Evolutionary conservation across 1,140 invertebrate genomes (phyloP).

Genomic region (Listronotus oregonensis): DNA sequence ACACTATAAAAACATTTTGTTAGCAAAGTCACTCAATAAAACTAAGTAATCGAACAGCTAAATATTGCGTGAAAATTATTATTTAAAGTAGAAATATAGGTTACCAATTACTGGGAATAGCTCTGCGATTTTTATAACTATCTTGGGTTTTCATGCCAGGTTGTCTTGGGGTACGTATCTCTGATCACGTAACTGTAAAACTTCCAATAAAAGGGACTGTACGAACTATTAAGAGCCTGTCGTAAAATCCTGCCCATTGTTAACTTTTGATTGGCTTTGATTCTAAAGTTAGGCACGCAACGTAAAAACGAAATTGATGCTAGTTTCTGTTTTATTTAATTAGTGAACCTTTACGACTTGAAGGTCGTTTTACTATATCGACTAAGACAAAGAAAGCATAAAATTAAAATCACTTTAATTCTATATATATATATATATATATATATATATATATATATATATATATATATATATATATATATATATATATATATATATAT

Average conservation of each 20-base stretch:
- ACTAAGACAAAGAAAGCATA: background rate
- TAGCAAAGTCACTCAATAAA: too few species aligned
- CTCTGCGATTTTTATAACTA: too few species aligned
- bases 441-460: too few species aligned
- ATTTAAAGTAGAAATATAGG: too few species aligned
- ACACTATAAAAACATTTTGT: too few species aligned
- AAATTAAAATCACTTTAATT: too few species aligned
- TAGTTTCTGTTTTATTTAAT: constrained; percentile 41
- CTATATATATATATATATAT: too few species aligned
- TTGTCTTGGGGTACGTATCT: constrained; percentile 14
- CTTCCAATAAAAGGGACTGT: constrained; percentile 13
- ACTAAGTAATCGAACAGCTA: background rate
- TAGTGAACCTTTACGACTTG: constrained; percentile 20
- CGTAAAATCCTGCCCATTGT: constrained; percentile 35
- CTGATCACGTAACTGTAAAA: constrained; percentile 29
- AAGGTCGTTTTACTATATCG: constrained; percentile 30
- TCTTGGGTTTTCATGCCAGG: too few species aligned
- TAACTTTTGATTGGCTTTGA: constrained; percentile 42
- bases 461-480: too few species aligned
- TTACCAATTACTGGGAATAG: too few species aligned
- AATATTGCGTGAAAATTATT: too few species aligned
- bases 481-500: too few species aligned
- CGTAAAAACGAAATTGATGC: constrained; percentile 41
- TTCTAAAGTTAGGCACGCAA: constrained; percentile 39
- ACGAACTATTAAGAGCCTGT: constrained; percentile 35